Conservation (phyloP, 2,113 vertebrate species). For the Pelobates fuscus region DNA sequence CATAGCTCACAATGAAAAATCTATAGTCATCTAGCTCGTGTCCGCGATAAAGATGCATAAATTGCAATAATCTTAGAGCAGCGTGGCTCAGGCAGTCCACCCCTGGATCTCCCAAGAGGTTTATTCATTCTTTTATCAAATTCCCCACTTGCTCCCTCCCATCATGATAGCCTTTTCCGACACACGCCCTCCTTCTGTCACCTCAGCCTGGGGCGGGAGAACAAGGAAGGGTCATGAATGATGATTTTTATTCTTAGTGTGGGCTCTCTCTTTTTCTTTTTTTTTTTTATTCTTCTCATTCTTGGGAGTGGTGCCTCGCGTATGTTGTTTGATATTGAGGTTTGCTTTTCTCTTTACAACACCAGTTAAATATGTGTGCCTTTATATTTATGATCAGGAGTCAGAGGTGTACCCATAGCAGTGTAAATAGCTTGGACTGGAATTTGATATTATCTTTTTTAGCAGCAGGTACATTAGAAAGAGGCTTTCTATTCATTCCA, state of each 20-base stretch:
- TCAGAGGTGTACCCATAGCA: not conserved
- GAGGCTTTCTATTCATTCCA: constrained; percentile 37
- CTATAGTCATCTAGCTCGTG: not conserved
- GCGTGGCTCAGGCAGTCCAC: not conserved
- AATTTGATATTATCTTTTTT: constrained; percentile 35
- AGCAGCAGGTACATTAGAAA: constrained; percentile 44
- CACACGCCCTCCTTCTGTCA: constrained; percentile 14
- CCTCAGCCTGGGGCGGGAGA: constrained; percentile 4
- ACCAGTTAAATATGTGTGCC: not conserved
- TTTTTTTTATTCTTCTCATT: not conserved
- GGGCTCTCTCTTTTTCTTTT: not conserved
- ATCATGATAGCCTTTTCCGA: constrained; percentile 13
- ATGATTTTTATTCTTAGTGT: constrained; percentile 13
- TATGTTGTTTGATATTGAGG: not conserved
- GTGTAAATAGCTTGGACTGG: constrained; percentile 28
- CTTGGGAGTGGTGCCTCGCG: constrained; percentile 14
- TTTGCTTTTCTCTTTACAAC: constrained; percentile 7
- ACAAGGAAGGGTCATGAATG: constrained; percentile 6
- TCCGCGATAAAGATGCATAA: not conserved
- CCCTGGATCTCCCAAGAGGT: not conserved
- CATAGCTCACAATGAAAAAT: too few species aligned
- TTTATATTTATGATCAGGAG: constrained; percentile 26
- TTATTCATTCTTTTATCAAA: not conserved
- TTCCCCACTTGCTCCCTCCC: constrained; percentile 7
- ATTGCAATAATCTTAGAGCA: not conserved